Percentiles rank a stretch among this genome's conserved stretches.
These are phyloP conservation scores for Odontophorus gujanensis DNA, from an alignment of 2,113 vertebrate genomes.

Conservation along the genomic window DNA sequence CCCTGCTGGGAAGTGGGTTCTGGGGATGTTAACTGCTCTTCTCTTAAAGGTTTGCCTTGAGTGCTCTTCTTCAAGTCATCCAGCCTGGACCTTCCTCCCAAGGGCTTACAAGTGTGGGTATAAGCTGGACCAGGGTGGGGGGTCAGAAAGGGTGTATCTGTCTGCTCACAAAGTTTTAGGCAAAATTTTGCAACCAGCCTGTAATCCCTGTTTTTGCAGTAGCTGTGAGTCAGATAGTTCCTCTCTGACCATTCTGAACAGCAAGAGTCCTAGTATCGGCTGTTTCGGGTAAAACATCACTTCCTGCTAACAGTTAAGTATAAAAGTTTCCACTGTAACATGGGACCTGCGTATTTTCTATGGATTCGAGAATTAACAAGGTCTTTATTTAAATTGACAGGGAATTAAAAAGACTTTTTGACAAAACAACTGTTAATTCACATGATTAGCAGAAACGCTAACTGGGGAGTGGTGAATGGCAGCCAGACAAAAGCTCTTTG, in stretches of 20 bases:
- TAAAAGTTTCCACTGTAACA: background rate
- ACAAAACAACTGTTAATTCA: conserved; percentile 39
- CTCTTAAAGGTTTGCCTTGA: background rate
- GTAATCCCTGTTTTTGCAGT: background rate
- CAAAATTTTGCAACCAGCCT: background rate
- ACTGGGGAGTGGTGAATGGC: conserved; percentile 27
- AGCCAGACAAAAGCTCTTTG: conserved; percentile 7
- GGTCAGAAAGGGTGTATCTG: background rate
- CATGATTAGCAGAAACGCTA: conserved; percentile 28
- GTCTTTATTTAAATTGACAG: background rate
- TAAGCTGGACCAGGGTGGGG: background rate
- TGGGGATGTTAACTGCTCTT: background rate
- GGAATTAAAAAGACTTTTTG: conserved; percentile 38
- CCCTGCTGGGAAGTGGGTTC: background rate
- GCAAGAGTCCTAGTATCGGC: background rate
- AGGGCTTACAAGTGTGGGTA: background rate
- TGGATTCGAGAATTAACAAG: conserved; percentile 15
- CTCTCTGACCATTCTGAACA: background rate
- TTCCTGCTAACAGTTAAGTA: background rate
- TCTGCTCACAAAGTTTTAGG: background rate
- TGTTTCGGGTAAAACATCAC: background rate
- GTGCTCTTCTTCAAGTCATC: background rate
- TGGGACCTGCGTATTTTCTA: conserved; percentile 17
- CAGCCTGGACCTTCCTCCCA: background rate
- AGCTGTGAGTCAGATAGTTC: background rate